Evolutionary conservation across 2,113 vertebrate species (phyloP).

Genomic region (Ciconia boyciana): DNA sequence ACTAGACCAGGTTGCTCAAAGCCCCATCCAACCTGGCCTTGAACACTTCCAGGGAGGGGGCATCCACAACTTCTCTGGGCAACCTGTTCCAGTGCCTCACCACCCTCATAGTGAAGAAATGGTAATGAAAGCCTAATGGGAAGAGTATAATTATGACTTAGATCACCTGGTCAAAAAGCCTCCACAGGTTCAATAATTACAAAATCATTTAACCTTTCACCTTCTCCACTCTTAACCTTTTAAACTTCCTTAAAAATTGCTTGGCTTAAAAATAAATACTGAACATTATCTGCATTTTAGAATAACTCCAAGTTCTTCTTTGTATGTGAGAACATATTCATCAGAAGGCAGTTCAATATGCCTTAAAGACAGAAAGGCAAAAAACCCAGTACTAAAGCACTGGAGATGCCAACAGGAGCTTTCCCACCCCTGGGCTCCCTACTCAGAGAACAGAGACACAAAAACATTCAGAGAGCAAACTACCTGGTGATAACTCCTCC

Average conservation of each 20-base stretch:
- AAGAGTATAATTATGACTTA: too few species aligned
- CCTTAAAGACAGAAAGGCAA: background rate
- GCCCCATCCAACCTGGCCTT: too few species aligned
- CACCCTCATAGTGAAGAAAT: too few species aligned
- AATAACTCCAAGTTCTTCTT: background rate
- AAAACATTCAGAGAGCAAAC: background rate
- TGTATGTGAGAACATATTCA: background rate
- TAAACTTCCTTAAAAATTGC: background rate
- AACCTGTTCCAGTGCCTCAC: too few species aligned
- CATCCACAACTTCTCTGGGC: too few species aligned
- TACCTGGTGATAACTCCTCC: background rate
- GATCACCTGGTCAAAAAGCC: too few species aligned
- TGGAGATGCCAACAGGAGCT: background rate
- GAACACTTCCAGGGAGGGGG: too few species aligned
- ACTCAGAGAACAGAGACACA: background rate
- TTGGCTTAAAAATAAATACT: background rate
- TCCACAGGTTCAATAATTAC: background rate
- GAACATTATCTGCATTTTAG: background rate
- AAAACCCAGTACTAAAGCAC: background rate
- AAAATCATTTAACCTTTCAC: background rate
- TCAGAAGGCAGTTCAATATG: background rate
- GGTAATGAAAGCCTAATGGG: too few species aligned
- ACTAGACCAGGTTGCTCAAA: too few species aligned
- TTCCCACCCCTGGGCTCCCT: background rate
- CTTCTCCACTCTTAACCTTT: background rate